Conservation (phyloP, 2,797 vertebrate species). For the Adrianichthys oophorus region DNA sequence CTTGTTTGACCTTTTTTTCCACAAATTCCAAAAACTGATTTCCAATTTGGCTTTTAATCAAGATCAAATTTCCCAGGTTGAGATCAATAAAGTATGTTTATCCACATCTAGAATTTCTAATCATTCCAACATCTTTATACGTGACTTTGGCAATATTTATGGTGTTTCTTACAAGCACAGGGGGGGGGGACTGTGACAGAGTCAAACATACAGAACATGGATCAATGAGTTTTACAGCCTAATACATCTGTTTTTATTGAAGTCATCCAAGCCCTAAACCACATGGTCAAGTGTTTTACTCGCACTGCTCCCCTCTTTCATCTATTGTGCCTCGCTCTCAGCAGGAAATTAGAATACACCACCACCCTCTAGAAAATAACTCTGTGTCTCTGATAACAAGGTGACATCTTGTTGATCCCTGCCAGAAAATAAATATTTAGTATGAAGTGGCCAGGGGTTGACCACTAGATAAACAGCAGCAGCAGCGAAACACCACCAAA, state of each 20-base stretch:
- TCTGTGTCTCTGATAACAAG: constrained; percentile 22
- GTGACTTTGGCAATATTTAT: constrained; percentile 5
- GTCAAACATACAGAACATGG: constrained; percentile 43
- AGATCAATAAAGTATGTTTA: no score
- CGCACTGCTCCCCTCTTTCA: constrained; percentile 22
- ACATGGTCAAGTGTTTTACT: constrained; percentile 44
- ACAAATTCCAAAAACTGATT: no score
- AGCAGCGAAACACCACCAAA: no score
- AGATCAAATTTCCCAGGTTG: no score
- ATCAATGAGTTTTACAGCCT: constrained; percentile 54
- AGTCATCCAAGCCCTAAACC: constrained; percentile 21
- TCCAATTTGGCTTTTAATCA: no score
- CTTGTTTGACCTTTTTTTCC: no score
- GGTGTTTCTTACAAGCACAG: constrained; percentile 2
- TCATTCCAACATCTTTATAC: no score
- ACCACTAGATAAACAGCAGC: background rate
- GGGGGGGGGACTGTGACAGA: constrained; percentile 39
- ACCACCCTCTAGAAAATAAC: constrained; percentile 18
- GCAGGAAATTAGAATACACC: constrained; percentile 39
- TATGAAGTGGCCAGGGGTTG: constrained; percentile 7
- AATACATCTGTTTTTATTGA: constrained; percentile 36
- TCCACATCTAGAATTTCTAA: no score
- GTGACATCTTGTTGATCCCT: constrained; percentile 43
- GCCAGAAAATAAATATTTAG: constrained; percentile 4
- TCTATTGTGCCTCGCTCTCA: constrained; percentile 15